phyloP scores from a whole-genome alignment of 2,797 vertebrate species.

The Lutjanus argentimaculatus region DNA sequence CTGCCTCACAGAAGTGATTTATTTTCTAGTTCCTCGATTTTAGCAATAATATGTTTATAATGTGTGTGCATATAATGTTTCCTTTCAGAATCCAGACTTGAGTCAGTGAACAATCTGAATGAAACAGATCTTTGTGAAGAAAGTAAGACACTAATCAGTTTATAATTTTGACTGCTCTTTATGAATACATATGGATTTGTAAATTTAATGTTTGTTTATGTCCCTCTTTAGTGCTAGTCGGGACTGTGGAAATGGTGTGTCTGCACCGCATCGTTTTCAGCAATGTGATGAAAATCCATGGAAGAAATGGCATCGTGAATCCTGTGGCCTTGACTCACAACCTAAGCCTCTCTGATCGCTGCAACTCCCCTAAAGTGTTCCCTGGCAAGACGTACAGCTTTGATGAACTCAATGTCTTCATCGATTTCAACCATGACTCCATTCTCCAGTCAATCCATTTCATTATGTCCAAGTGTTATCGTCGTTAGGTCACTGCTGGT shows the following conservation, averaged over 20 bases:
- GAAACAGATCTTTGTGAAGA: conserved; percentile 31
- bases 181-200: background rate
- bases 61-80: background rate
- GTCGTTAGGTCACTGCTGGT: background rate
- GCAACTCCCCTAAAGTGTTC: conserved; percentile 33
- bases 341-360: background rate
- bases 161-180: background rate
- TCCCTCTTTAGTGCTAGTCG: conserved; percentile 50
- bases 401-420: background rate
- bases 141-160: conserved; percentile 44
- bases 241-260: conserved; percentile 61
- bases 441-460: conserved; percentile 43
- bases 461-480: conserved; percentile 50
- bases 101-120: conserved; percentile 35
- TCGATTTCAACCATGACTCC: conserved; percentile 31
- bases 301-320: background rate
- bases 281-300: conserved; percentile 37
- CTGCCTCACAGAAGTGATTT: background rate
- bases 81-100: conserved; percentile 52
- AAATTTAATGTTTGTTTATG: background rate
- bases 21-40: background rate
- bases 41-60: background rate
- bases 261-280: conserved; percentile 23
- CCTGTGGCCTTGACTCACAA: background rate
- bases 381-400: conserved; percentile 61